Evolutionary conservation across 2,888 invertebrate genomes (phyloP), one percentile per base, ranked within the genome.

Genomic region (Apodemia zela): DNA sequence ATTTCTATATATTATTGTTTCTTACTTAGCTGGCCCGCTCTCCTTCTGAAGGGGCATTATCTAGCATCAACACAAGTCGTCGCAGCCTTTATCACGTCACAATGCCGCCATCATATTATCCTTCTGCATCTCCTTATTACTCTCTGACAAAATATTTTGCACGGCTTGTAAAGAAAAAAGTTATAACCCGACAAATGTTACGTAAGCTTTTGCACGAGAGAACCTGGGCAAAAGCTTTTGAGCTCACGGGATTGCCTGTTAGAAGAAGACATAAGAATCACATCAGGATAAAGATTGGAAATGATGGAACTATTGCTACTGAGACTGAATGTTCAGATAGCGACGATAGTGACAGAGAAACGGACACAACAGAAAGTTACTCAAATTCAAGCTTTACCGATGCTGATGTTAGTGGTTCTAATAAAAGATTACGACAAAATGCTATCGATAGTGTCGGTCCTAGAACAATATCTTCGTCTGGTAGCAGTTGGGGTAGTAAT

Each of bases 141-240:
- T 94, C 94, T 69, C 92, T 97, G 69, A 96, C 95, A 57, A 95
- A 94, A 79, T 95, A 94, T 84, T 96, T 96, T 81, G 94, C 95
- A 68, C 94, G 94, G 77, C 93, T 96, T 65, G 95, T 97, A 45
- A 94, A 94, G 79, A 93, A 94, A 79, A 95, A 95, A 77, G 87
- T 94, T 15, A 94, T 97, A 68, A 94, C 94, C 13, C 92, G 94
- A 66, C 93, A 94, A 75, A 93, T 97, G 79, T 90, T 97, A 65
- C 95, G 96, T 81, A 93, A 94, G 77, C 89, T 97, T 61, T 88
- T 97, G 60, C 96, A 97, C 72, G 92, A 93, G 72, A 89, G 89
- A 68, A 83, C 92, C 0, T 91, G 92, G 89, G 91, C 83, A 18
- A 87, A 90, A 73, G 90, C 90, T 17, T 87, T 91, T 63, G 92